phyloP scores from a whole-genome alignment of 1,140 invertebrate genomes.

The Bombus sylvicola region DNA sequence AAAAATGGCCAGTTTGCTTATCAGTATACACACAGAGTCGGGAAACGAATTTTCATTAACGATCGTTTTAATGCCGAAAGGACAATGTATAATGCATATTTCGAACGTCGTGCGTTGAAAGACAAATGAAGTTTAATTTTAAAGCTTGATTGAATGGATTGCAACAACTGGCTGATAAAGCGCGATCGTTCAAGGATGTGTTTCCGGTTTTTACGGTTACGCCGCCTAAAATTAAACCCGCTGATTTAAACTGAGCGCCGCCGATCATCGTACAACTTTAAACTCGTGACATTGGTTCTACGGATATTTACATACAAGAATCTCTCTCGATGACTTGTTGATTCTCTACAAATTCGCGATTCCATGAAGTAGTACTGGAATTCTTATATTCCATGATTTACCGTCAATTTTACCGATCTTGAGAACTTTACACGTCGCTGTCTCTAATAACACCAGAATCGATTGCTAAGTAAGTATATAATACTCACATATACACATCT shows the following conservation, averaged over 20 bases:
- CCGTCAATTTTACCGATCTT: neutral
- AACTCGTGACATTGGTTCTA: neutral
- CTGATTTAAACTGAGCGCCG: neutral
- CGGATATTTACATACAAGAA: neutral
- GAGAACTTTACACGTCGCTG: neutral
- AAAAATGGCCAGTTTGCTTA: no score
- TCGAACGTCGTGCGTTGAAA: neutral
- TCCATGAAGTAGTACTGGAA: neutral
- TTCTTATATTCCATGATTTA: neutral
- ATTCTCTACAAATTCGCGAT: neutral
- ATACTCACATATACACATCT: no score
- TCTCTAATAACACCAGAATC: neutral
- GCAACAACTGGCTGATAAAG: conserved; percentile 37
- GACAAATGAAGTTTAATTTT: conserved; percentile 10
- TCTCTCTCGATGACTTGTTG: neutral
- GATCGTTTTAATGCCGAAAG: no score
- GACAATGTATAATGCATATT: neutral
- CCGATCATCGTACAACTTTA: neutral
- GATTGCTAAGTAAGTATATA: neutral
- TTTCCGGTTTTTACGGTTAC: conserved; percentile 41
- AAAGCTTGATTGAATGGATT: conserved; percentile 17
- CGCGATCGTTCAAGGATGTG: conserved; percentile 26
- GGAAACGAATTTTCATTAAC: no score
- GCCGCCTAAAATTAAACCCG: conserved; percentile 3
- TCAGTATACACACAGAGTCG: no score